Conservation (phyloP, 2,888 invertebrate genomes). For the Heliconius aoede region DNA sequence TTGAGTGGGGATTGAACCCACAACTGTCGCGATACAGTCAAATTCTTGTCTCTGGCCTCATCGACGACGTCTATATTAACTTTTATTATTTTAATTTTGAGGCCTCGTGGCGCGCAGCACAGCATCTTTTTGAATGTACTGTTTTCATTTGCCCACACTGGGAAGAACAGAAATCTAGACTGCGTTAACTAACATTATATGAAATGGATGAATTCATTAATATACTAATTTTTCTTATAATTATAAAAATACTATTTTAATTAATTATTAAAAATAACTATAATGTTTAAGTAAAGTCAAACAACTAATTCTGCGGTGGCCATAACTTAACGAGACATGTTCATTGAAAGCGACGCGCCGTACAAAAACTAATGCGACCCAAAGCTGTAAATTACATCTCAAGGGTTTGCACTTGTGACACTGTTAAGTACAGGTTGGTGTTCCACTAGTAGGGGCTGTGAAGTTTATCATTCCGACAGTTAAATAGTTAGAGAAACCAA, state of each 20-base stretch:
- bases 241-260: too few relatives aligned
- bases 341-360: slow-evolving; percentile 53
- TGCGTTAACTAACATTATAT: too few relatives aligned
- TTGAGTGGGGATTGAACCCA: too few relatives aligned
- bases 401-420: slow-evolving; percentile 42
- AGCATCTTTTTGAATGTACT: too few relatives aligned
- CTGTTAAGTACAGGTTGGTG: slow-evolving; percentile 37
- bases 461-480: slow-evolving; percentile 20
- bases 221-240: neutral
- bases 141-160: too few relatives aligned
- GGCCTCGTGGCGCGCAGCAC: too few relatives aligned
- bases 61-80: too few relatives aligned
- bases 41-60: too few relatives aligned
- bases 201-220: neutral
- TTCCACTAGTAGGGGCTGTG: slow-evolving; percentile 11
- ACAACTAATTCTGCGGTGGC: neutral
- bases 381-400: slow-evolving; percentile 63
- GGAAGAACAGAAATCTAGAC: too few relatives aligned
- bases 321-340: slow-evolving; percentile 46
- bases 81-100: too few relatives aligned
- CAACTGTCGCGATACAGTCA: too few relatives aligned
- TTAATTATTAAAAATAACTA: neutral
- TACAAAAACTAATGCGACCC: slow-evolving; percentile 77
- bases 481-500: slow-evolving; percentile 7
- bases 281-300: neutral